Conservation (phyloP, 2,113 vertebrate genomes). For the Xenopus tropicalis region UCB_Xtro_10.0 CM004448.2:95556001-95556500, state of each 20-base stretch:
- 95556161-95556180: too few relatives aligned
- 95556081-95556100: too few relatives aligned
- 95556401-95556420: slow-evolving; percentile 23
- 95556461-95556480: slow-evolving; percentile 42
- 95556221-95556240: neutral
- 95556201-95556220: neutral
- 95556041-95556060: too few relatives aligned
- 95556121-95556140: too few relatives aligned
- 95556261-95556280: neutral
- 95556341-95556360: neutral
- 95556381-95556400: neutral
- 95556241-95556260: neutral
- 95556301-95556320: neutral
- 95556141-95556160: too few relatives aligned
- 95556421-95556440: slow-evolving; percentile 37
- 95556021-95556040: too few relatives aligned
- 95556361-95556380: neutral
- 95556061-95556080: too few relatives aligned
- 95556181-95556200: too few relatives aligned
- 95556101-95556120: too few relatives aligned
- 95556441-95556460: slow-evolving; percentile 26
- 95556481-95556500: neutral
- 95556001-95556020: too few relatives aligned
- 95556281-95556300: neutral
- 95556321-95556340: neutral